phyloP scores from a whole-genome alignment of 2,113 vertebrate genomes.

The Nesogale talazaci region DNA sequence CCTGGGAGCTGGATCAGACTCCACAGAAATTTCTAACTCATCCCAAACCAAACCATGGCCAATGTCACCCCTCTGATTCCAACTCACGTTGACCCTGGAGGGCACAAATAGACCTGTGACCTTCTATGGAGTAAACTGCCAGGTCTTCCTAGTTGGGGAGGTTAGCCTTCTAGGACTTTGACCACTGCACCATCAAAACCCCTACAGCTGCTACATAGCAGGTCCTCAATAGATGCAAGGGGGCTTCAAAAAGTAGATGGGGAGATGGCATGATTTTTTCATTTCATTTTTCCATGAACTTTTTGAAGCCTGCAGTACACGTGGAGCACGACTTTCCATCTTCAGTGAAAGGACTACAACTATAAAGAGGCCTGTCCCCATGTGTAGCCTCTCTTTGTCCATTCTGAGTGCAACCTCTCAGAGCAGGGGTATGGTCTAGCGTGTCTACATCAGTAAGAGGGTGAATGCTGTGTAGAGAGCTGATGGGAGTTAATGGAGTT shows the following conservation, averaged over 20 bases:
- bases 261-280: too few relatives aligned
- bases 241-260: too few relatives aligned
- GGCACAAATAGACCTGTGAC: too few relatives aligned
- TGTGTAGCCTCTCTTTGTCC: background rate
- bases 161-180: background rate
- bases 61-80: too few relatives aligned
- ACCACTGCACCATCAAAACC: background rate
- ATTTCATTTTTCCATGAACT: too few relatives aligned
- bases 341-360: background rate
- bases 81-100: too few relatives aligned
- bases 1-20: too few relatives aligned
- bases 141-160: background rate
- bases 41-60: too few relatives aligned
- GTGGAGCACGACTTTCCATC: background rate
- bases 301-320: background rate
- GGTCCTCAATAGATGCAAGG: too few relatives aligned
- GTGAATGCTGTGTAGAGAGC: background rate
- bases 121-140: too few relatives aligned
- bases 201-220: background rate
- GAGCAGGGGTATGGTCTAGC: background rate
- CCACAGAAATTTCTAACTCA: too few relatives aligned
- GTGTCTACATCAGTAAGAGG: background rate
- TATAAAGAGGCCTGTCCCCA: background rate
- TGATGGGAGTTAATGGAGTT: conserved; percentile 16
- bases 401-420: background rate